Evolutionary conservation across 2,888 invertebrate species (phyloP), one percentile per base, ranked within the genome.

Genomic region (Lucinisca nassula): DNA sequence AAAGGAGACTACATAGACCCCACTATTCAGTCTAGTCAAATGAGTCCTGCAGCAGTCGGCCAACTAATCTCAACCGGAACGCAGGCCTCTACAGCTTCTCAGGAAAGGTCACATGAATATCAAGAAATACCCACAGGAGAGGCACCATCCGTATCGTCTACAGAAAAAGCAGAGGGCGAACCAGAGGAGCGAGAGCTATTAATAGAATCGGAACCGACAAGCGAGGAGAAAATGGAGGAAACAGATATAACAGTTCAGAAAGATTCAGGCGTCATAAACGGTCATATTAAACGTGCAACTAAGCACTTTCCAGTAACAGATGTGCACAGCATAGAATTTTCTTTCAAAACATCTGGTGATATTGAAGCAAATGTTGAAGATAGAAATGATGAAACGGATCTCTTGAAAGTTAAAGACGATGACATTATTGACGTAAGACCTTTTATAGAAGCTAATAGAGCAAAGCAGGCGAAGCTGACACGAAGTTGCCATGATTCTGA

Each of bases 1-100:
- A 92, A 92, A 49, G 95, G 95, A 67, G 94, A 93, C 82, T 94
- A 86, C 81, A 58, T 73, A 24, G 94, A 94, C 61, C 87, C 93
- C 12, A 84, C 84, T 37, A 58, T 86, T 67, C 14, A n/a, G 37
- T 35, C 79, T 27, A 73, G 55, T 38, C 37, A 55, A n/a, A 21
- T 72, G 3, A 35, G 73, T 14, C 83, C 32, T n/a, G 79, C 24
- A 14, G 58, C 17, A 17, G 49, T 37, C 2, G 45, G 24, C 21
- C 70, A 40, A n/a, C 37, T 77, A 12, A 51, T 67, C n/a, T 35
- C 67, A 14, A 21, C 76, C n/a, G 74, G 21, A 55, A 4, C 70
- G n/a, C 17, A 10, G 27, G 10, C 21, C 1, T 8, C 58, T 6
- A 6, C 49, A 35, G 30, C 35, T 8, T 55, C 40, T 58, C 81